Percentiles rank a stretch among this genome's conserved stretches.
Evolutionary conservation across 2,113 vertebrate genomes (phyloP).

Genomic region (Motacilla tschutschensis): DNA sequence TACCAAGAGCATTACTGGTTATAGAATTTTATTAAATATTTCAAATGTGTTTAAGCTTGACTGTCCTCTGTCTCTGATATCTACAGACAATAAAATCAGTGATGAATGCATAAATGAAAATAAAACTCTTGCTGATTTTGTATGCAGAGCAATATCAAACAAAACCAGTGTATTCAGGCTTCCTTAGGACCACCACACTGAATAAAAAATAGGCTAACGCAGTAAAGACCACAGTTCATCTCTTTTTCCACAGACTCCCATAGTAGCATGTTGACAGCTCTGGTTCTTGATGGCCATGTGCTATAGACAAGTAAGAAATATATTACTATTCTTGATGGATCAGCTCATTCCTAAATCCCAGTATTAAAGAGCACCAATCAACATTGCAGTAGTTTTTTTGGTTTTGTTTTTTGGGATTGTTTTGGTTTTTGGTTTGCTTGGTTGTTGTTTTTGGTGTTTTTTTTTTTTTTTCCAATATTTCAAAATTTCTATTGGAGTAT

Average conservation of each 20-base stretch:
- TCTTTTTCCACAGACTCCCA: neutral
- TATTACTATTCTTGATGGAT: neutral
- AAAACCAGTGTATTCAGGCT: neutral
- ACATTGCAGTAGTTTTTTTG: fast-evolving
- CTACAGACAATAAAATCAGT: neutral
- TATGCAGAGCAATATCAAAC: neutral
- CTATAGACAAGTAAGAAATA: neutral
- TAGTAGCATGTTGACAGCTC: neutral
- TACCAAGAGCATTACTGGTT: neutral
- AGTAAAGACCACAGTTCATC: neutral
- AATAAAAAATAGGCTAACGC: neutral
- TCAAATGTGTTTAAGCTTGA: neutral
- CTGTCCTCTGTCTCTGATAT: neutral
- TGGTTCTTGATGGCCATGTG: neutral
- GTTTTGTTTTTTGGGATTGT: neutral
- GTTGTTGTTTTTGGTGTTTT: neutral
- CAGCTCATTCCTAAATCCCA: neutral
- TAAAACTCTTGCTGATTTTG: neutral
- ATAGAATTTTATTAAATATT: neutral
- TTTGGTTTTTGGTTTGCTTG: neutral
- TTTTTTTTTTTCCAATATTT: neutral
- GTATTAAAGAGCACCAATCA: neutral
- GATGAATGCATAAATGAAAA: neutral
- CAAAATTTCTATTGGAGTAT: neutral
- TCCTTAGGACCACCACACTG: neutral